Evolutionary conservation across 2,113 vertebrate species (phyloP).

Genomic region (Motacilla tschutschensis): DNA sequence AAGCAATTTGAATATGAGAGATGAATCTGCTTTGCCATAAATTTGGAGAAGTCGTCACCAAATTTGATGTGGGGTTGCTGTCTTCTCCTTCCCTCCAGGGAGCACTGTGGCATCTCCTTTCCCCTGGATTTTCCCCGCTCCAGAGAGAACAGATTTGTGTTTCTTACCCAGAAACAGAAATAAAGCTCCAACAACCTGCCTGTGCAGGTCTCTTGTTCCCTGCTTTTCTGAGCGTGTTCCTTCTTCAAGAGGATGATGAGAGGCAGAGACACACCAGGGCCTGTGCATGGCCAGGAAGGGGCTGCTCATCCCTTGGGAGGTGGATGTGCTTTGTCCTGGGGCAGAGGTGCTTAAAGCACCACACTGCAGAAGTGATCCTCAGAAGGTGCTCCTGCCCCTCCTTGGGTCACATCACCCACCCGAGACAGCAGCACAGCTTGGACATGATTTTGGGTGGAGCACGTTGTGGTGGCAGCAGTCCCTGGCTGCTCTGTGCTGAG

Average conservation of each 20-base stretch:
- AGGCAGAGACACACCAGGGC: no score
- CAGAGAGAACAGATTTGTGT: neutral
- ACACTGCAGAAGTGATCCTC: rapidly evolving
- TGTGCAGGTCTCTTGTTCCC: neutral
- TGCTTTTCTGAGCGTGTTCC: neutral
- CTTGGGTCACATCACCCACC: neutral
- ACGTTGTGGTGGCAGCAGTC: rapidly evolving
- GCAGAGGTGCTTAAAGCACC: neutral
- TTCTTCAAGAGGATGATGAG: neutral
- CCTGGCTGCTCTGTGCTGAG: neutral
- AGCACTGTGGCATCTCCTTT: neutral
- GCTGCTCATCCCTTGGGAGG: neutral
- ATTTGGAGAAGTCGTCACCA: neutral
- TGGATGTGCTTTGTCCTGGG: rapidly evolving
- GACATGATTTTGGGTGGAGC: neutral
- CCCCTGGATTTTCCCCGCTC: neutral
- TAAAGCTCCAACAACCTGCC: neutral
- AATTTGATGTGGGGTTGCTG: neutral
- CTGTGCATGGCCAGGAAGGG: neutral
- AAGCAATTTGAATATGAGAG: neutral
- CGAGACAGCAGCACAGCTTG: rapidly evolving
- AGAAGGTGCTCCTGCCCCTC: rapidly evolving
- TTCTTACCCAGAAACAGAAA: neutral
- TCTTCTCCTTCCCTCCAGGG: neutral
- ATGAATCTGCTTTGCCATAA: neutral